phyloP scores from a whole-genome alignment of 2,888 invertebrate species.

The Aphelenchoides bicaudatus region DNA sequence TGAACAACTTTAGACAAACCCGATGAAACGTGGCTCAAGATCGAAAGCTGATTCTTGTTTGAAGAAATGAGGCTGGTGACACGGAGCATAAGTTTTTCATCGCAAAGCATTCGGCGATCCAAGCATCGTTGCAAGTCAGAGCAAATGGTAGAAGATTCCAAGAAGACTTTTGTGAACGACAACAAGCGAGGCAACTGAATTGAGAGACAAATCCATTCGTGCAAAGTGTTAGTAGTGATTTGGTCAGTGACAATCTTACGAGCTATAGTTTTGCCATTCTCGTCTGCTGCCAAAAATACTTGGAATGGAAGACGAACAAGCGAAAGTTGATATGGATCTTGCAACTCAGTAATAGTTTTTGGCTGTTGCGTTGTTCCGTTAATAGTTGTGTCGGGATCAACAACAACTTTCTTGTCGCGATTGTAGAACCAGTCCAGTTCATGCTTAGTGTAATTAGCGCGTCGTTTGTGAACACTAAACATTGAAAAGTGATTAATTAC shows the following conservation, averaged over 20 bases:
- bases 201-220: neutral
- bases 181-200: conserved; percentile 7
- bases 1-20: neutral
- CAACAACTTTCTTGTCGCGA: neutral
- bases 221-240: conserved; percentile 7
- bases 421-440: conserved; percentile 1
- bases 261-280: neutral
- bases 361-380: too few species aligned
- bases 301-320: conserved; percentile 5
- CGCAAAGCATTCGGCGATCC: neutral
- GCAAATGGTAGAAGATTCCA: neutral
- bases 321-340: neutral
- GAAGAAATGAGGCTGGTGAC: neutral
- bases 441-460: neutral
- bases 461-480: neutral
- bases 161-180: neutral
- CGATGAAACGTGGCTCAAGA: neutral
- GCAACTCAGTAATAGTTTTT: too few species aligned
- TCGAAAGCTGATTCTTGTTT: neutral
- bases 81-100: conserved; percentile 2
- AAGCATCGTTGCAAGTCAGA: conserved; percentile 6
- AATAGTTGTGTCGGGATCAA: too few species aligned
- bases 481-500: too few species aligned
- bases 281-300: conserved; percentile 1
- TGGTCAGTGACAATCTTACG: neutral